Conservation (phyloP, 2,888 invertebrate genomes). For the Archips xylosteana region DNA sequence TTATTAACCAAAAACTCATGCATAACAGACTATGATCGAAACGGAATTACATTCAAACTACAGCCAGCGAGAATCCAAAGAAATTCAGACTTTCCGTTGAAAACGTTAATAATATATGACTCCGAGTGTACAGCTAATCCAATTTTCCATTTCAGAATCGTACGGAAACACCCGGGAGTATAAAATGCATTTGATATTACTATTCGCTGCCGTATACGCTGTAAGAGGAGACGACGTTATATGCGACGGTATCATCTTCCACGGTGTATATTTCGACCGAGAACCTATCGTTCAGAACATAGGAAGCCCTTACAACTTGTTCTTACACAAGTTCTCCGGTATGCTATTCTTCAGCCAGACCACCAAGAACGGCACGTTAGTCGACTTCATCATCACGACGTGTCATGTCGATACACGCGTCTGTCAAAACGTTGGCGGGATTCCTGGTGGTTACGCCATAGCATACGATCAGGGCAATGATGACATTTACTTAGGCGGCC, state of each 20-base stretch:
- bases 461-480: conserved; percentile 73
- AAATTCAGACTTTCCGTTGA: not conserved
- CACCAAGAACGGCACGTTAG: conserved; percentile 56
- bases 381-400: conserved; percentile 67
- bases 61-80: conserved; percentile 12
- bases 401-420: conserved; percentile 61
- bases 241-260: conserved; percentile 70
- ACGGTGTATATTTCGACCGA: conserved; percentile 67
- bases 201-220: not conserved
- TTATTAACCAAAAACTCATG: not conserved
- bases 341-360: conserved; percentile 74
- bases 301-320: conserved; percentile 68
- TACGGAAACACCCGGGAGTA: not conserved
- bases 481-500: conserved; percentile 76
- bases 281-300: conserved; percentile 59
- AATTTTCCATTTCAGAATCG: conserved; percentile 29
- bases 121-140: conserved; percentile 4
- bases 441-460: conserved; percentile 73
- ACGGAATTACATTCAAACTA: conserved; percentile 6
- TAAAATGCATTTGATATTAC: conserved; percentile 30
- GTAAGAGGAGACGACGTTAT: not conserved
- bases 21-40: not conserved
- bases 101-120: conserved; percentile 29
- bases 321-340: conserved; percentile 70
- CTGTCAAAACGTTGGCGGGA: conserved; percentile 58